These are phyloP conservation scores for Hetaerina americana DNA, from an alignment of 1,140 invertebrate species.

Conservation along the genomic window DNA sequence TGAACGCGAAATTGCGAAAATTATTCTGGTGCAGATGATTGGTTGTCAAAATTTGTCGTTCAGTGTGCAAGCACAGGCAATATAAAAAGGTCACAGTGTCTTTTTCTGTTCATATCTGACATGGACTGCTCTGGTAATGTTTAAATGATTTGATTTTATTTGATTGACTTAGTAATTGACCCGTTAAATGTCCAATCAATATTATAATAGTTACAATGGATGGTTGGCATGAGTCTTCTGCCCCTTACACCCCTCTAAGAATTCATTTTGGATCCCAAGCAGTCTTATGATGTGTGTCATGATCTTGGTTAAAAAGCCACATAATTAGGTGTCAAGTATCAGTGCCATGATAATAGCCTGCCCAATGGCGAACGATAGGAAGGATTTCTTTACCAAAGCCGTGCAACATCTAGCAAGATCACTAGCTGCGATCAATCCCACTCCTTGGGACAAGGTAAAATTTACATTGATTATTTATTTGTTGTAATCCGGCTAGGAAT, in stretches of 20 bases:
- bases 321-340: neutral
- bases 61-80: neutral
- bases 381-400: constrained; percentile 71
- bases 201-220: neutral
- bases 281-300: neutral
- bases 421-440: constrained; percentile 65
- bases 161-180: neutral
- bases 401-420: constrained; percentile 80
- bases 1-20: neutral
- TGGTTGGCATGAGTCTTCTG: neutral
- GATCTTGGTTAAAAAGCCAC: neutral
- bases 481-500: neutral
- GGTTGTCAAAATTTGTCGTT: neutral
- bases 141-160: neutral
- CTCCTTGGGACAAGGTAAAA: constrained; percentile 77
- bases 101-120: neutral
- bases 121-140: neutral
- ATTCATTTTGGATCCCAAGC: neutral
- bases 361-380: constrained; percentile 44
- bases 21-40: neutral
- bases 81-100: neutral
- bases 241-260: no score
- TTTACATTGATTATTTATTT: constrained; percentile 18
- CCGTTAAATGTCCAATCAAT: neutral
- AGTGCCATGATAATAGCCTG: neutral